These are phyloP conservation scores for Cottoperca gobio DNA, from an alignment of 2,797 vertebrate genomes.

Conservation along the genomic window DNA sequence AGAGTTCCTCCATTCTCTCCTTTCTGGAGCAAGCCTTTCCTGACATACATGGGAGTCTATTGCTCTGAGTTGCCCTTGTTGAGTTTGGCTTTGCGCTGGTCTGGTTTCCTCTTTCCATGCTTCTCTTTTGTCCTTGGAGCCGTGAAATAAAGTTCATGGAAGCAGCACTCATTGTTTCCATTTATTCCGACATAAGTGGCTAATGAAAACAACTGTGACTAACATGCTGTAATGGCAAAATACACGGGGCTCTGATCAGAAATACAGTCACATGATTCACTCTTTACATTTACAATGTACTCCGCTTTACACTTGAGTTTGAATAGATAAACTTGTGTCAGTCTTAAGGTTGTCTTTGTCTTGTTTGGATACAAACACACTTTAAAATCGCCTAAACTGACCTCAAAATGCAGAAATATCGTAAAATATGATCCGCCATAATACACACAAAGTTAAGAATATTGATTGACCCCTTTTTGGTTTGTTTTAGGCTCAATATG, in stretches of 20 bases:
- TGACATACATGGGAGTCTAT: constrained; percentile 42
- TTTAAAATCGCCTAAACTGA: background rate
- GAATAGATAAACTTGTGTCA: background rate
- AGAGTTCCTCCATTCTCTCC: constrained; percentile 49
- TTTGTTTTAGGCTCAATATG: background rate
- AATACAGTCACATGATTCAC: too few species aligned
- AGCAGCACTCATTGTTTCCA: constrained; percentile 70
- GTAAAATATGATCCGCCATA: background rate
- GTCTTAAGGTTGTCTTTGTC: background rate
- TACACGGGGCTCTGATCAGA: background rate
- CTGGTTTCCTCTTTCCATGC: constrained; percentile 79
- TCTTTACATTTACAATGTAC: too few species aligned
- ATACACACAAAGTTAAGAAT: background rate
- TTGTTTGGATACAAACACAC: background rate
- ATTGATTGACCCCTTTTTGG: background rate
- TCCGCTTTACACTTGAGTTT: background rate
- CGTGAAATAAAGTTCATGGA: constrained; percentile 67
- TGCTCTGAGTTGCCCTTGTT: constrained; percentile 51
- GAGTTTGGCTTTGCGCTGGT: constrained; percentile 65
- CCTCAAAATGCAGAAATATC: background rate
- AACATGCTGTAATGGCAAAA: constrained; percentile 33
- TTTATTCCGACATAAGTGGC: constrained; percentile 50
- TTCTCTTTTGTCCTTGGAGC: constrained; percentile 72
- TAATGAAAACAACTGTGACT: constrained; percentile 58
- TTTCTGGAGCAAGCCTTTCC: constrained; percentile 73